Evolutionary conservation across 1,140 invertebrate species (phyloP).

Genomic region (Forficula auricularia): DNA sequence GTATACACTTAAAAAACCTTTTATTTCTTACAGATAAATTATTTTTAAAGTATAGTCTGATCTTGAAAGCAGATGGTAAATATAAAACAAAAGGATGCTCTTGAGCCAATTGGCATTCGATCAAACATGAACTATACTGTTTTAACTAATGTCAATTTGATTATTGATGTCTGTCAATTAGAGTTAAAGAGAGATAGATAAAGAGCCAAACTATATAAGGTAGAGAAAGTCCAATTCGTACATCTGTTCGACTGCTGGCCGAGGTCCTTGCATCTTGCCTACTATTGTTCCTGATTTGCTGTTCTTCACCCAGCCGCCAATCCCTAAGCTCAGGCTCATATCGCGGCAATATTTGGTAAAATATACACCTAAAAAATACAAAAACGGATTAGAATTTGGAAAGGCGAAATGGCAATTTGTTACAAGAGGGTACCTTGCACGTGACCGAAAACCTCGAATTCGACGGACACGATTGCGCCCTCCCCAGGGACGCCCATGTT

Average conservation of each 20-base stretch:
- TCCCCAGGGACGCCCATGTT: conserved; percentile 34
- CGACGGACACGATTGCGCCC: conserved; percentile 50
- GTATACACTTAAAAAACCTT: too few relatives aligned
- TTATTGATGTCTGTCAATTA: too few relatives aligned
- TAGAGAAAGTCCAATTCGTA: too few relatives aligned
- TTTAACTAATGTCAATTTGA: too few relatives aligned
- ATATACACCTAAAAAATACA: conserved; percentile 45
- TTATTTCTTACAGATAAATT: too few relatives aligned
- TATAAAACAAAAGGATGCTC: too few relatives aligned
- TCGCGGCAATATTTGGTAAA: conserved; percentile 78
- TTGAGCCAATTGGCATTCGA: too few relatives aligned
- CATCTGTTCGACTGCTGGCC: conserved; percentile 64
- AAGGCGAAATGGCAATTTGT: background rate
- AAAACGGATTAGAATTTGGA: background rate
- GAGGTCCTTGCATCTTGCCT: conserved; percentile 70
- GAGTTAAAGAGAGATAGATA: too few relatives aligned
- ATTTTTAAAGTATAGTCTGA: too few relatives aligned
- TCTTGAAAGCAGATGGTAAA: too few relatives aligned
- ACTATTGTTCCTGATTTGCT: conserved; percentile 68
- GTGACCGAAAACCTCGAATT: conserved; percentile 75
- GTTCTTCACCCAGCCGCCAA: conserved; percentile 82
- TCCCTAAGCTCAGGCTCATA: conserved; percentile 43
- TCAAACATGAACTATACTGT: too few relatives aligned
- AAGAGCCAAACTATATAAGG: too few relatives aligned
- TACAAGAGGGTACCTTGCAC: conserved; percentile 51